These are phyloP conservation scores for Macropodus opercularis DNA, from an alignment of 2,797 vertebrate species.

Conservation along the genomic window DNA sequence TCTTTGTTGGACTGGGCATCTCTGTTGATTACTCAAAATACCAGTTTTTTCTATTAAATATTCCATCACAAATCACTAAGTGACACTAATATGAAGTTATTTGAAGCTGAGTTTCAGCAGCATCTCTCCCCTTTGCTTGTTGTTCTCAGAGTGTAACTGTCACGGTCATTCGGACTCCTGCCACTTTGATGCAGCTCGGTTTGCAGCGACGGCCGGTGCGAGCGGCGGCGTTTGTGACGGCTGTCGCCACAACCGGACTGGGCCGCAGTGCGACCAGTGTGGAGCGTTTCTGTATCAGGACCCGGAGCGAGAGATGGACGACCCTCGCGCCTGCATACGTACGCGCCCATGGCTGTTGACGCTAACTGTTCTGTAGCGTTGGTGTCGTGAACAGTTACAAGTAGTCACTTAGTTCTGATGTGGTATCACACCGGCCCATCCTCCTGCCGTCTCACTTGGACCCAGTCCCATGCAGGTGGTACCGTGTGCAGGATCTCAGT, in stretches of 20 bases:
- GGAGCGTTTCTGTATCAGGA: slow-evolving; percentile 82
- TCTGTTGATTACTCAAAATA: too few species aligned
- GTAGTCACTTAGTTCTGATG: too few species aligned
- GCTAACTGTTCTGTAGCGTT: too few species aligned
- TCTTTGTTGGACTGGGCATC: background rate
- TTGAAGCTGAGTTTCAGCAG: too few species aligned
- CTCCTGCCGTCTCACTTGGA: too few species aligned
- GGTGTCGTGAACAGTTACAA: too few species aligned
- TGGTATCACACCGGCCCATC: too few species aligned
- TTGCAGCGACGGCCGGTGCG: slow-evolving; percentile 67
- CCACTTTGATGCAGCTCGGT: slow-evolving; percentile 82
- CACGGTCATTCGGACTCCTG: slow-evolving; percentile 86
- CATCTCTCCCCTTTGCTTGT: background rate
- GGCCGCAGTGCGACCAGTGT: slow-evolving; percentile 87
- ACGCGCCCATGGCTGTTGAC: slow-evolving; percentile 66
- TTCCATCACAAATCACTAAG: too few species aligned
- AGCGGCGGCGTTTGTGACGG: slow-evolving; percentile 88
- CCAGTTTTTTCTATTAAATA: too few species aligned
- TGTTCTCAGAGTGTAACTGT: slow-evolving; percentile 84
- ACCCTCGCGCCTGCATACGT: slow-evolving; percentile 83
- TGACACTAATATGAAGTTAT: too few species aligned
- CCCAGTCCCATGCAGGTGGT: too few species aligned
- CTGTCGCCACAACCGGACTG: slow-evolving; percentile 83
- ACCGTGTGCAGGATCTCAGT: too few species aligned
- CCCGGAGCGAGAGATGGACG: slow-evolving; percentile 71